Base-by-base conservation (phyloP, 35 echinoderm and acorn worm species). In the Ophioderma brevispina region DNA sequence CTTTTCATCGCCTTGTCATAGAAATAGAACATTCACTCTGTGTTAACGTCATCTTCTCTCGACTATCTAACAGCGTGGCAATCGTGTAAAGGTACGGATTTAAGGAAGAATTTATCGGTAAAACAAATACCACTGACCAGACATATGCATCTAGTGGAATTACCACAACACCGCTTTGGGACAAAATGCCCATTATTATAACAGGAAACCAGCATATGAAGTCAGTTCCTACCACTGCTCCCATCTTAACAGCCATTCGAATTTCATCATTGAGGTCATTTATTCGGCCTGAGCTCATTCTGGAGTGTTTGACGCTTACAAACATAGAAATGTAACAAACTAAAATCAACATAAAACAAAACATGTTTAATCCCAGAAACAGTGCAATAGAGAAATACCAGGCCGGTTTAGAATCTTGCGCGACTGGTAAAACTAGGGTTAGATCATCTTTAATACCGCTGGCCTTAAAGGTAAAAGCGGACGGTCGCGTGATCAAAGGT, bases 121-220 rank as follows among this genome's bases (percentile, higher is more conserved):
- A 50, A 40, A 96, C 49, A 33, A 96, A 92, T 32, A 96, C 81
- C 0, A 94, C 95, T 37, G 79, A 88, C 95, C 95, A 97, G 0
- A 91, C 91, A 64, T 97, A 97, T 6, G 85, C 37, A 1, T 63
- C 59, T 0, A 78, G 42, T 8, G 87, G 87, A 23, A 97, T 94
- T 3, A 82, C 33, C 0, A 91, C 49, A 15, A 35, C 32, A 21
- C 78, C 76, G 37, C 36, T 35, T 76, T 94, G 93, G 0, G 91
- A 90, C 23, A 94, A 37, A 39, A 97, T 81, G 18, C 92, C 92
- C 76, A 97, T 75, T 0, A 94, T 84, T 33, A 97, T 94, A 32
- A 97, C 84, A n/a, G 95, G 95, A 31, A 94, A 35, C 95, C 95
- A 97, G 39, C 95, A 97, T 0, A 83, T 36, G 38, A 97, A 87